phyloP scores from a whole-genome alignment of 2,797 vertebrate species.

The Centroberyx gerrardi region DNA sequence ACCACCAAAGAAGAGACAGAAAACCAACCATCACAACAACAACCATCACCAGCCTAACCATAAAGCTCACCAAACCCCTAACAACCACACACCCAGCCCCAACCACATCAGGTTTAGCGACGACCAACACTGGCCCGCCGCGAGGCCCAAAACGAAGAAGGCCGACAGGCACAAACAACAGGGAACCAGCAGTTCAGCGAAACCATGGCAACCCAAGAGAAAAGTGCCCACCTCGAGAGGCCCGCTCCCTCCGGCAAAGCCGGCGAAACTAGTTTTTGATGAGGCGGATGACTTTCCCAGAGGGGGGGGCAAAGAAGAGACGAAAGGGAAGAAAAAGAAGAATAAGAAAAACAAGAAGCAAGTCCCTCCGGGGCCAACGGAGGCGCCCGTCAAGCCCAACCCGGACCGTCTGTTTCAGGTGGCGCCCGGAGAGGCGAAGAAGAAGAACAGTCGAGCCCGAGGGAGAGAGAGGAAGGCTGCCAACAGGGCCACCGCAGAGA shows the following conservation, averaged over 20 bases:
- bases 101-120: constrained; percentile 65
- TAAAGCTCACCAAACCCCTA: constrained; percentile 24
- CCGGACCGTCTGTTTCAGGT: constrained; percentile 11
- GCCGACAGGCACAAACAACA: constrained; percentile 35
- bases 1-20: constrained; percentile 79
- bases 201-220: constrained; percentile 77
- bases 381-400: not conserved
- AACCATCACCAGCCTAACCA: constrained; percentile 42
- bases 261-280: constrained; percentile 30
- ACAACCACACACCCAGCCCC: constrained; percentile 30
- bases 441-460: constrained; percentile 22
- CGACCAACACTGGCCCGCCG: not conserved
- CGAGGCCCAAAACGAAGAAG: constrained; percentile 42
- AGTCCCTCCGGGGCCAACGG: not conserved
- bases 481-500: constrained; percentile 33
- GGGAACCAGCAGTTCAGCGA: constrained; percentile 35
- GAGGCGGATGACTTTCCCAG: constrained; percentile 78
- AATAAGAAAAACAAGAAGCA: constrained; percentile 26
- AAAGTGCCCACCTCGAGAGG: constrained; percentile 62
- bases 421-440: not conserved
- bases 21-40: constrained; percentile 51
- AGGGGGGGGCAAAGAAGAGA: constrained; percentile 49
- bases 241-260: not conserved
- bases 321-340: constrained; percentile 12
- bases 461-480: constrained; percentile 33